phyloP scores from a whole-genome alignment of 2,888 invertebrate genomes.

The Busseola fusca region DNA sequence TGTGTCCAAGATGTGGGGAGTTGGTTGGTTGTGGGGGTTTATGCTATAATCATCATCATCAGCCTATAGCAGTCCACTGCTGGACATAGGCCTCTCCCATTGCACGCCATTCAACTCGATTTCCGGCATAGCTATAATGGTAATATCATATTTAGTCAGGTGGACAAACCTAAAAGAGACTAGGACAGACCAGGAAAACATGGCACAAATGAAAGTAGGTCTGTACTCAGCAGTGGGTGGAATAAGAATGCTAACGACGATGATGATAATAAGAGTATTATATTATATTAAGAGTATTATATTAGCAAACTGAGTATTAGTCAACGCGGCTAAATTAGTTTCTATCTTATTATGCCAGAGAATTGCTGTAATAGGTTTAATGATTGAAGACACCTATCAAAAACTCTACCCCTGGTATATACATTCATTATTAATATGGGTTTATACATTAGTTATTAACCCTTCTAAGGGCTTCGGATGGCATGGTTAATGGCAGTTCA shows the following conservation, averaged over 20 bases:
- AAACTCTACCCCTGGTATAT: slow-evolving; percentile 11
- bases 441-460: slow-evolving; percentile 39
- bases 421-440: slow-evolving; percentile 27
- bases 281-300: background rate
- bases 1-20: background rate
- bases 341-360: background rate
- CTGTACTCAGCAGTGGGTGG: background rate
- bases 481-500: slow-evolving; percentile 17
- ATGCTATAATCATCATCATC: no score
- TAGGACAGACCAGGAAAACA: background rate
- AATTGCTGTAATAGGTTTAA: slow-evolving; percentile 21
- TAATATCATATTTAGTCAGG: no score
- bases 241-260: background rate
- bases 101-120: no score
- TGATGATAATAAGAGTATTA: background rate
- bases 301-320: background rate
- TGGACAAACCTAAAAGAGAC: background rate
- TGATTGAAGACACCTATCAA: slow-evolving; percentile 11
- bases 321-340: background rate
- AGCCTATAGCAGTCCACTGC: no score
- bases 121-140: no score
- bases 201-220: background rate
- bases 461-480: slow-evolving; percentile 10
- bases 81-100: no score
- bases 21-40: no score